Evolutionary conservation across 2,113 vertebrate genomes (phyloP).

Genomic region (Oncorhynchus masou): DNA sequence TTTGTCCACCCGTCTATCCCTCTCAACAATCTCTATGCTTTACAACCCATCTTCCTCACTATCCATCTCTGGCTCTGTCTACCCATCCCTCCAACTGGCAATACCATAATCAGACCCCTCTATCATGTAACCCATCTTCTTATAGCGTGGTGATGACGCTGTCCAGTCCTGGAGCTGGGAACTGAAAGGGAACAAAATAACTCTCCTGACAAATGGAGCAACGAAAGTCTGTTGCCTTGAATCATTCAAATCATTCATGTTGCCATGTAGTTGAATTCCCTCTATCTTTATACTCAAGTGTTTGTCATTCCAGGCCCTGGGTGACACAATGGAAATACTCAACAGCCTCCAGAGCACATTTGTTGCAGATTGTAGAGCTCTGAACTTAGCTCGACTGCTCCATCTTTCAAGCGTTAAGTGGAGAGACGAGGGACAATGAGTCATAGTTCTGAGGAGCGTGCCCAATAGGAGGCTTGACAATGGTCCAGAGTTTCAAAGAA

Average conservation of each 20-base stretch:
- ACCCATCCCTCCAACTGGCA: constrained; percentile 24
- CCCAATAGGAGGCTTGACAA: constrained; percentile 6
- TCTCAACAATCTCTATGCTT: constrained; percentile 31
- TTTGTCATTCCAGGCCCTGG: not conserved
- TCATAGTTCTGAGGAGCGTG: not conserved
- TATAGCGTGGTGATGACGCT: not conserved
- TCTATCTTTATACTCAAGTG: not conserved
- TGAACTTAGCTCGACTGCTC: not conserved
- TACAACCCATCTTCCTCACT: constrained; percentile 40
- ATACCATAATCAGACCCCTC: constrained; percentile 7
- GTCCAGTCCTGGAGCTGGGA: not conserved
- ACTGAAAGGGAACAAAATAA: not conserved
- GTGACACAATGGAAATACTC: not conserved
- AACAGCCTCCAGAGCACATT: not conserved
- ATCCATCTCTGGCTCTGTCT: not conserved
- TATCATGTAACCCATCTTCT: constrained; percentile 18
- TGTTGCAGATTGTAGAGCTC: not conserved
- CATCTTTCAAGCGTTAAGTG: constrained; percentile 5
- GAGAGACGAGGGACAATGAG: constrained; percentile 18
- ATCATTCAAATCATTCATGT: too few species aligned
- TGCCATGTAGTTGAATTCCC: not conserved
- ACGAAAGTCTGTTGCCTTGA: too few species aligned
- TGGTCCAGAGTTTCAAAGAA: not conserved
- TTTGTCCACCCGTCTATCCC: constrained; percentile 12
- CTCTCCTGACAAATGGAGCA: not conserved